Evolutionary conservation across 2,797 vertebrate species (phyloP).

Genomic region (Nannoperca australis): DNA sequence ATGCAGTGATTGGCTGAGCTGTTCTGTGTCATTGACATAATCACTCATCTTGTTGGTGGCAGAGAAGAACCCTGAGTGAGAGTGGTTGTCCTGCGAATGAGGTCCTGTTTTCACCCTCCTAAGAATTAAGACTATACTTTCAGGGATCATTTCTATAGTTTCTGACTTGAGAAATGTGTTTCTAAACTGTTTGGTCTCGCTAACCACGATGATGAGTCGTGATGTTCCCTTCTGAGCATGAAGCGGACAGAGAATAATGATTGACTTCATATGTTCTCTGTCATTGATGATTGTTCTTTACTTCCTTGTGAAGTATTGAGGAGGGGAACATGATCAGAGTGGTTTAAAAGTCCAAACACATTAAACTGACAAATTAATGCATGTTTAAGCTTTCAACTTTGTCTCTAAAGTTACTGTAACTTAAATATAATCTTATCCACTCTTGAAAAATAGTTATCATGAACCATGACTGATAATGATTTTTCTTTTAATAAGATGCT

Average conservation of each 20-base stretch:
- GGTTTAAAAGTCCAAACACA: too few relatives aligned
- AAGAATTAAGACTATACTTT: too few relatives aligned
- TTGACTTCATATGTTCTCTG: fast-evolving
- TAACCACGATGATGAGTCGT: slow-evolving; percentile 64
- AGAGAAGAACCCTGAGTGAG: slow-evolving; percentile 3
- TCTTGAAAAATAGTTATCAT: too few relatives aligned
- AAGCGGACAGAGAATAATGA: slow-evolving; percentile 31
- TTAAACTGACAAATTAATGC: too few relatives aligned
- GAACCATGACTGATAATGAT: too few relatives aligned
- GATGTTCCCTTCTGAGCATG: slow-evolving; percentile 51
- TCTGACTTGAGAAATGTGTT: slow-evolving; percentile 62
- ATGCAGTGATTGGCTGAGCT: background rate
- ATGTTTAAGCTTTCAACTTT: too few relatives aligned
- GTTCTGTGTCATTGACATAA: too few relatives aligned
- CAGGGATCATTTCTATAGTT: too few relatives aligned
- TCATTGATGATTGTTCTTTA: slow-evolving; percentile 67
- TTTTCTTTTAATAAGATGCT: too few relatives aligned
- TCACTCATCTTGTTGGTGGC: too few relatives aligned
- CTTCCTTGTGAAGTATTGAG: background rate
- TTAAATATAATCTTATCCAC: too few relatives aligned
- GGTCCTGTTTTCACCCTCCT: fast-evolving
- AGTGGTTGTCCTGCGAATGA: background rate
- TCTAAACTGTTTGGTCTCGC: slow-evolving; percentile 59
- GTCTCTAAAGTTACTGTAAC: too few relatives aligned
- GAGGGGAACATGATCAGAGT: slow-evolving; percentile 35